Percentiles rank a stretch among this genome's conserved stretches.
phyloP scores from a whole-genome alignment of 2,797 vertebrate species.

The Oreortyx pictus region DNA sequence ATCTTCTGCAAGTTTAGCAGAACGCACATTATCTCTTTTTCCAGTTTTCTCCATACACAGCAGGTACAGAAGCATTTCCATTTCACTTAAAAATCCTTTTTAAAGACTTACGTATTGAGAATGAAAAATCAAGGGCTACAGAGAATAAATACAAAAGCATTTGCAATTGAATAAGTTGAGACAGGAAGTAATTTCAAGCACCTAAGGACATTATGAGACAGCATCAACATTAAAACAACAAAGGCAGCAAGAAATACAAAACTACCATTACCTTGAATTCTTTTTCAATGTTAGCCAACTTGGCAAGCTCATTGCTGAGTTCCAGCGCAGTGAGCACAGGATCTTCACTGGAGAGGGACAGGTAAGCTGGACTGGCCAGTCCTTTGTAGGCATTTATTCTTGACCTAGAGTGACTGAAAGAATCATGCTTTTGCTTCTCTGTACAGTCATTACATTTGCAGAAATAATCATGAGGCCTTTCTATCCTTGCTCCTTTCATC shows the following conservation, averaged over 20 bases:
- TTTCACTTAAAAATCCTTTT: conserved; percentile 8
- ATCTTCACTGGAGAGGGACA: conserved; percentile 90
- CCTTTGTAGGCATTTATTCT: conserved; percentile 91
- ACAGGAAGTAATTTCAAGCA: background rate
- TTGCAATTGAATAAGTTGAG: background rate
- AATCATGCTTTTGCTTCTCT: conserved; percentile 87
- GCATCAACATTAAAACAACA: background rate
- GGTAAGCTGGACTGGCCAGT: conserved; percentile 89
- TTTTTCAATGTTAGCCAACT: conserved; percentile 91
- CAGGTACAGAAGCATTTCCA: background rate
- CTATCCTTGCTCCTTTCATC: conserved; percentile 87
- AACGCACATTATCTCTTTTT: background rate
- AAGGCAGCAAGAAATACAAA: background rate
- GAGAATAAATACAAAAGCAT: background rate
- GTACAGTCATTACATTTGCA: conserved; percentile 88
- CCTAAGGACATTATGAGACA: background rate
- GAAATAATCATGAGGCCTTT: conserved; percentile 90
- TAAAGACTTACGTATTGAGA: background rate
- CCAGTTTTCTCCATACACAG: background rate
- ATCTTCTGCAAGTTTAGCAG: background rate
- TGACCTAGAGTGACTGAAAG: conserved; percentile 90
- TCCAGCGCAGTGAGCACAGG: conserved; percentile 89
- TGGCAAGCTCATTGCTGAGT: conserved; percentile 90
- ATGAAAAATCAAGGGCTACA: background rate
- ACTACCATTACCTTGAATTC: conserved; percentile 87